A percentile compares a stretch with the other conserved stretches of the same genome.
Evolutionary conservation across 2,888 invertebrate species (phyloP).

Genomic region (Polymixis flavicincta): DNA sequence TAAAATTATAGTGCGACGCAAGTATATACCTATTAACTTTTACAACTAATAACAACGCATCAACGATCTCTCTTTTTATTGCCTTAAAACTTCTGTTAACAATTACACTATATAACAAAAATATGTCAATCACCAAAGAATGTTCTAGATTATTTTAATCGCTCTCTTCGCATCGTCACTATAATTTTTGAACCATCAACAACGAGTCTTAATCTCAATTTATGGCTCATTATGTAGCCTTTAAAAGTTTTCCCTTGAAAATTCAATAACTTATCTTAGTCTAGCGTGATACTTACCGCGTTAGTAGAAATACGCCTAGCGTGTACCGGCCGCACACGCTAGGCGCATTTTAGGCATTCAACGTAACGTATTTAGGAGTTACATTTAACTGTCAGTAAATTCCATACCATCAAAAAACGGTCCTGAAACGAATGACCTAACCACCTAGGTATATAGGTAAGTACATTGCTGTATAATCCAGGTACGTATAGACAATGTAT

Average conservation of each 20-base stretch:
- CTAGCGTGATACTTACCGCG: constrained; percentile 55
- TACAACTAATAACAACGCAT: constrained; percentile 62
- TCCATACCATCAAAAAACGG: constrained; percentile 61
- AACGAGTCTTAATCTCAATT: constrained; percentile 51
- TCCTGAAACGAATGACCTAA: constrained; percentile 46
- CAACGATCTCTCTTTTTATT: constrained; percentile 61
- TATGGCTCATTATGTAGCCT: constrained; percentile 32
- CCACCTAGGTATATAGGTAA: constrained; percentile 44
- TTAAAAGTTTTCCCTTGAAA: constrained; percentile 35
- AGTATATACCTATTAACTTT: constrained; percentile 50
- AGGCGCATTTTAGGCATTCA: constrained; percentile 43
- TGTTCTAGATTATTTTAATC: constrained; percentile 56
- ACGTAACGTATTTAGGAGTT: constrained; percentile 41
- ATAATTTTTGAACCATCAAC: constrained; percentile 38
- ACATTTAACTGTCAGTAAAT: constrained; percentile 43
- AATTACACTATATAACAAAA: constrained; percentile 63
- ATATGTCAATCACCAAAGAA: constrained; percentile 61
- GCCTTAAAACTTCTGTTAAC: constrained; percentile 61
- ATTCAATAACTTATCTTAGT: constrained; percentile 48
- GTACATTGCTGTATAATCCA: constrained; percentile 47
- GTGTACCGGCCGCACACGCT: constrained; percentile 58
- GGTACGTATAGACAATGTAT: constrained; percentile 50
- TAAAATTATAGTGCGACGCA: constrained; percentile 50
- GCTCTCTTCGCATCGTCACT: constrained; percentile 49
- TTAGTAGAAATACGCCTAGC: constrained; percentile 51